Conservation (phyloP, 2,113 vertebrate species). For the Edolisoma coerulescens region DNA sequence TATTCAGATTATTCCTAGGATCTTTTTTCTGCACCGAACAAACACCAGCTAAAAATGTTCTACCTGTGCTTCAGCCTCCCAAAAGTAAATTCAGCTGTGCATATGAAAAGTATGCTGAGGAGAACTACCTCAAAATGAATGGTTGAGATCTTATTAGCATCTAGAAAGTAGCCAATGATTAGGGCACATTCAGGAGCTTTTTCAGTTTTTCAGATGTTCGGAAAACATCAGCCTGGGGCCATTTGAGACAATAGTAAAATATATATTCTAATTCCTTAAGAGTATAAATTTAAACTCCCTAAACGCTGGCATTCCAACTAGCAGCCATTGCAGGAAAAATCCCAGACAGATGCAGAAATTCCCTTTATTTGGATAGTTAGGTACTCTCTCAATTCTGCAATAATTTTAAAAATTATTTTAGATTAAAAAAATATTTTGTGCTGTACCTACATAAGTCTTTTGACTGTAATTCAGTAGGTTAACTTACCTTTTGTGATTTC, state of each 20-base stretch:
- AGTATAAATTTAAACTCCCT: not conserved
- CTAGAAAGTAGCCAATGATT: not conserved
- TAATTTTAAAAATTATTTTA: too few relatives aligned
- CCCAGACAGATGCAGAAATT: not conserved
- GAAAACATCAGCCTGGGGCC: not conserved
- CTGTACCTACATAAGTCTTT: not conserved
- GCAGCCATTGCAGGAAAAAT: not conserved
- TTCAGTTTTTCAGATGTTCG: not conserved
- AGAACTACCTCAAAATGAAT: not conserved
- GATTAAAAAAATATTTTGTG: not conserved
- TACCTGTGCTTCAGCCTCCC: not conserved
- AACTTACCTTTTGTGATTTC: not conserved
- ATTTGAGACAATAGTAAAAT: not conserved
- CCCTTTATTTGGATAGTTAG: not conserved
- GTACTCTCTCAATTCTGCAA: not conserved
- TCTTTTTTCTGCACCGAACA: not conserved
- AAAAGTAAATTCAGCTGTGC: not conserved
- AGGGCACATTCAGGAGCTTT: not conserved
- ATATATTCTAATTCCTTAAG: not conserved
- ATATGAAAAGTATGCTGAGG: not conserved
- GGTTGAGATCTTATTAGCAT: not conserved
- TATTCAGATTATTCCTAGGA: not conserved
- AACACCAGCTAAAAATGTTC: not conserved
- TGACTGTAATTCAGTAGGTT: not conserved
- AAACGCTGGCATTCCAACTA: not conserved